Conservation (phyloP, 2,888 invertebrate genomes). For the Teinopalpus imperialis region DNA sequence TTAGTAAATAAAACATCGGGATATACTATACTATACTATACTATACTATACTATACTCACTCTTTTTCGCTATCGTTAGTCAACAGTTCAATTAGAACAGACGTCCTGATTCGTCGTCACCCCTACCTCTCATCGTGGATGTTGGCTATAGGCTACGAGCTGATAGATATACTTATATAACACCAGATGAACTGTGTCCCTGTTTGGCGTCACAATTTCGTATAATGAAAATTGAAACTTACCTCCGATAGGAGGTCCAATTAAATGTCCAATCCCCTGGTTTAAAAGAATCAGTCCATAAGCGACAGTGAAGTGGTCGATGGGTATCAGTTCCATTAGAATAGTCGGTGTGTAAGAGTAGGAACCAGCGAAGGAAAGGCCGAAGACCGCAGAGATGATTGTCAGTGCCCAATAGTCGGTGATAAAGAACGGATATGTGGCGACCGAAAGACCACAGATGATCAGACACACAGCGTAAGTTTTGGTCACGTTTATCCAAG, state of each 20-base stretch:
- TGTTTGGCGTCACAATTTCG: too few relatives aligned
- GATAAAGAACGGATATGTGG: constrained; percentile 81
- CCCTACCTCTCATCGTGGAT: too few relatives aligned
- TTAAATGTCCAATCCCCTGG: constrained; percentile 96
- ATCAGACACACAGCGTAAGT: constrained; percentile 91
- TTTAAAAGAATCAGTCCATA: constrained; percentile 94
- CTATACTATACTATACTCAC: too few relatives aligned
- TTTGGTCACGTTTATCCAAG: constrained; percentile 91
- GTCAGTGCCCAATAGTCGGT: constrained; percentile 72
- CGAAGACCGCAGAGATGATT: constrained; percentile 86
- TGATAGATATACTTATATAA: too few relatives aligned
- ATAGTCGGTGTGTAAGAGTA: constrained; percentile 96
- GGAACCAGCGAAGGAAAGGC: constrained; percentile 94
- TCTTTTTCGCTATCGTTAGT: too few relatives aligned
- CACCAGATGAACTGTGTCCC: too few relatives aligned
- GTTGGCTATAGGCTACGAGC: too few relatives aligned
- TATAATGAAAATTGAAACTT: constrained; percentile 32
- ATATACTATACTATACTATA: too few relatives aligned
- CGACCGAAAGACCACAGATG: constrained; percentile 83
- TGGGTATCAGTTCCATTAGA: constrained; percentile 92
- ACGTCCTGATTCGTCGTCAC: too few relatives aligned
- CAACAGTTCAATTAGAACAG: too few relatives aligned
- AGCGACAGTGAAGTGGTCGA: constrained; percentile 95
- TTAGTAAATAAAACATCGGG: too few relatives aligned
- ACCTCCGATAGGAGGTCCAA: constrained; percentile 96